These are phyloP conservation scores for Fistularia commersonii DNA, from an alignment of 2,797 vertebrate genomes.

Conservation along the genomic window DNA sequence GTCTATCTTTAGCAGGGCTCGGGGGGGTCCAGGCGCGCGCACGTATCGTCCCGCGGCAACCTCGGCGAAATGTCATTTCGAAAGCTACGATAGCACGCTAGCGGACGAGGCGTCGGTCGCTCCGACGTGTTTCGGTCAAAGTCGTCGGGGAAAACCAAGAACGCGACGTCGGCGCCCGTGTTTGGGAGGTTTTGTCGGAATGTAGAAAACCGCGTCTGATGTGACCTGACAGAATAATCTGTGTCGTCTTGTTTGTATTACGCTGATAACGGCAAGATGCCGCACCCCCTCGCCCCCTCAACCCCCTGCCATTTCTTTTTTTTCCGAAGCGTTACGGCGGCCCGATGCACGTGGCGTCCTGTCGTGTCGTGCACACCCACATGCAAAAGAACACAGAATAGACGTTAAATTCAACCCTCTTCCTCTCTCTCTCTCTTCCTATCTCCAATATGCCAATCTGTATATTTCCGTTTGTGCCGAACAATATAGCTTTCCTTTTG, in stretches of 20 bases:
- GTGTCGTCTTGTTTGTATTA: constrained; percentile 31
- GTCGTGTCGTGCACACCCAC: constrained; percentile 39
- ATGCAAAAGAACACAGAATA: constrained; percentile 49
- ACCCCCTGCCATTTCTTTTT: no score
- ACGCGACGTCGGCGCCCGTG: neutral
- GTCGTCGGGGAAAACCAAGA: neutral
- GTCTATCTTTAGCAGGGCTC: constrained; percentile 65
- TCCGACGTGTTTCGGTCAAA: constrained; percentile 2
- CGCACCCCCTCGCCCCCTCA: neutral
- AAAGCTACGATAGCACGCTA: constrained; percentile 37
- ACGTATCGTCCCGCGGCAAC: constrained; percentile 41
- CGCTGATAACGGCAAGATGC: constrained; percentile 39
- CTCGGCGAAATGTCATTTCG: constrained; percentile 60
- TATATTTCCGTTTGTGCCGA: constrained; percentile 36
- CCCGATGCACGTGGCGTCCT: constrained; percentile 22
- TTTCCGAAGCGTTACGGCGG: constrained; percentile 56
- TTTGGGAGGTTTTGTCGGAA: neutral
- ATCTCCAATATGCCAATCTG: constrained; percentile 40
- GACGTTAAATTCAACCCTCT: constrained; percentile 26
- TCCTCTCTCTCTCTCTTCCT: constrained; percentile 26
- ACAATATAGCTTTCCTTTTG: constrained; percentile 29
- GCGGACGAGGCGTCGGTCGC: constrained; percentile 30
- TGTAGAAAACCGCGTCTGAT: constrained; percentile 4
- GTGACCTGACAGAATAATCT: constrained; percentile 38
- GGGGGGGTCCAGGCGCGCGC: constrained; percentile 28